phyloP scores from a whole-genome alignment of 2,888 invertebrate genomes.

The Andrena flavipes region DNA sequence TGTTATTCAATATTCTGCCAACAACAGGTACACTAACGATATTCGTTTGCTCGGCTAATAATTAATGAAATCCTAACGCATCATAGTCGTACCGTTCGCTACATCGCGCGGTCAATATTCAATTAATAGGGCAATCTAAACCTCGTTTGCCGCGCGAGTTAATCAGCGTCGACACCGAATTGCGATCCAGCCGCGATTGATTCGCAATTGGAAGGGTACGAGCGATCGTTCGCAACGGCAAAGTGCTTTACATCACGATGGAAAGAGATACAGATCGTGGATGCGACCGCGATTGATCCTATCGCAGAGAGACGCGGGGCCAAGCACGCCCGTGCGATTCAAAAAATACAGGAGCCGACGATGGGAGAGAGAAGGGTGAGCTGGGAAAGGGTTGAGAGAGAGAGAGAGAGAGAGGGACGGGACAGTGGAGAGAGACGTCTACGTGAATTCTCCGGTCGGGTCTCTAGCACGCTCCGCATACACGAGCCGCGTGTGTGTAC shows the following conservation, averaged over 20 bases:
- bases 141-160: not conserved
- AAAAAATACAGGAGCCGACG: not conserved
- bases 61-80: not conserved
- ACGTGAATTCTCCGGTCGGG: conserved; percentile 28
- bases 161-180: not conserved
- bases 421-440: conserved; percentile 11
- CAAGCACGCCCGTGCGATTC: not conserved
- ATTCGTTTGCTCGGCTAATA: not conserved
- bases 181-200: not conserved
- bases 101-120: conserved; percentile 7
- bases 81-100: conserved; percentile 1
- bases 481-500: conserved; percentile 42
- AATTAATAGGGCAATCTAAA: conserved; percentile 3
- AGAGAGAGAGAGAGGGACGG: not conserved
- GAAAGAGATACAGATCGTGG: not conserved
- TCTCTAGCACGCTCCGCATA: conserved; percentile 16
- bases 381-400: not conserved
- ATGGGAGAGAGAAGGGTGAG: not conserved
- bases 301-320: not conserved
- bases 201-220: not conserved
- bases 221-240: not conserved
- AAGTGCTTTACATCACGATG: not conserved
- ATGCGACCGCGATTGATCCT: conserved; percentile 27
- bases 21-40: not conserved
- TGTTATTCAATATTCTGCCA: not conserved